Evolutionary conservation across 1,140 invertebrate genomes (phyloP), one percentile per base, ranked within the genome.

Genomic region (Metopolophium dirhodum): DNA sequence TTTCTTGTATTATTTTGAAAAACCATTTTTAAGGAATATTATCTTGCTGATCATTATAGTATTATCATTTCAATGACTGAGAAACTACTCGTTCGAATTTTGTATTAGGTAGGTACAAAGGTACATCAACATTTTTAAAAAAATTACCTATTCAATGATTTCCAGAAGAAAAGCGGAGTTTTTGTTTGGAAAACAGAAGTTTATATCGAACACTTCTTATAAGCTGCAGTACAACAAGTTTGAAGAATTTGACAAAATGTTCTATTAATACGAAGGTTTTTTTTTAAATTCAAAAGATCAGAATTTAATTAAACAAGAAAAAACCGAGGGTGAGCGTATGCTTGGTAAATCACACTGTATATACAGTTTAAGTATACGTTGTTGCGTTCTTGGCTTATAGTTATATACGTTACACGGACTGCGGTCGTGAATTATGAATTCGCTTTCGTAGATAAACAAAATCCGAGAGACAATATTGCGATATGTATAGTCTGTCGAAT

Each of bases 391-490:
- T 11, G 11, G 47, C 41, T 41, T 49, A 49, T n/a, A n/a, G n/a
- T n/a, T n/a, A n/a, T 14, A 49, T 8, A 61, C 35, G 23, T 83
- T 47, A 47, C 83, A 86, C 82, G 82, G 61, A 41, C 23, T 45
- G 45, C 86, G 86, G 2, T 49, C 85, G 45, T 20, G 47, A 49
- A 87, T 47, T 49, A 49, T 20, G 47, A 49, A 87, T 49, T 87
- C 47, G 86, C 51, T 49, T 87, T 87, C 86, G 86, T 51, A 87
- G 86, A 51, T 87, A 51, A 87, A 87, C 86, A 87, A 87, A 49
- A 87, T 87, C 47, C 30, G 14, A 37, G 18, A n/a, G 30, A 49
- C 86, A n/a, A n/a, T n/a, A 47, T 47, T 30, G 18, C 45, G 86
- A 51, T 20, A 54, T 54, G 22, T 54, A 7, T 54, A 51, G 26